These are phyloP conservation scores for Drosophila borealis DNA, from an alignment of 2,888 invertebrate genomes.

Conservation along the genomic window DNA sequence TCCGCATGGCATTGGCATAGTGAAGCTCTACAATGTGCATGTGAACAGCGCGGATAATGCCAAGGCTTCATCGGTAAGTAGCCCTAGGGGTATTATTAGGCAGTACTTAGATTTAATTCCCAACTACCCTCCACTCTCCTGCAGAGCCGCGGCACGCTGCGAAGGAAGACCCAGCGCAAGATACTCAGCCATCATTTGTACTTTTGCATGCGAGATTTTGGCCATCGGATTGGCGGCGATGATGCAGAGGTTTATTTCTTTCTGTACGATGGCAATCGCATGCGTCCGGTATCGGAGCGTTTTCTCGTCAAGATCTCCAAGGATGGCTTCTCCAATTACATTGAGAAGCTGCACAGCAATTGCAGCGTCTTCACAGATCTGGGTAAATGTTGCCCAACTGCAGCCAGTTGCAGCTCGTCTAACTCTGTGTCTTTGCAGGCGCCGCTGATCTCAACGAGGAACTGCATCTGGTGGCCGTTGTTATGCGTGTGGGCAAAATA, in stretches of 20 bases:
- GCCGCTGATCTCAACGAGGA: slow-evolving; percentile 93
- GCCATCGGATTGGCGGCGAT: slow-evolving; percentile 94
- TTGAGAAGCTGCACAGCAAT: slow-evolving; percentile 94
- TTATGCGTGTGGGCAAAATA: slow-evolving; percentile 95
- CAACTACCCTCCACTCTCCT: not conserved
- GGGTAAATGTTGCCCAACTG: slow-evolving; percentile 84
- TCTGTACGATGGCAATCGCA: slow-evolving; percentile 90
- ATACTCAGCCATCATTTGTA: slow-evolving; percentile 91
- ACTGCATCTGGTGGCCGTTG: slow-evolving; percentile 94
- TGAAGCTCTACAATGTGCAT: slow-evolving; percentile 94
- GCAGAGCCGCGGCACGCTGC: slow-evolving; percentile 85
- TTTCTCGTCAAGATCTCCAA: slow-evolving; percentile 95
- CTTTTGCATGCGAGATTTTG: slow-evolving; percentile 95
- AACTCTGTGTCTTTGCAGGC: slow-evolving; percentile 85
- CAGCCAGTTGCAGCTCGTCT: not conserved
- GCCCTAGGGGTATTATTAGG: not conserved
- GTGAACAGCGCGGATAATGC: slow-evolving; percentile 91
- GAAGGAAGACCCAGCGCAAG: slow-evolving; percentile 83
- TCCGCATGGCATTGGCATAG: slow-evolving; percentile 94
- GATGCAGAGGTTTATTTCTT: slow-evolving; percentile 95
- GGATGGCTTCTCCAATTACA: slow-evolving; percentile 95
- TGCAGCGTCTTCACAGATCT: slow-evolving; percentile 94
- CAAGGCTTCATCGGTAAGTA: slow-evolving; percentile 88
- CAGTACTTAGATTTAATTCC: no score
- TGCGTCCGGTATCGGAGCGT: slow-evolving; percentile 93